phyloP scores from a whole-genome alignment of 2,888 invertebrate species.

The Microctonus hyperodae region DNA sequence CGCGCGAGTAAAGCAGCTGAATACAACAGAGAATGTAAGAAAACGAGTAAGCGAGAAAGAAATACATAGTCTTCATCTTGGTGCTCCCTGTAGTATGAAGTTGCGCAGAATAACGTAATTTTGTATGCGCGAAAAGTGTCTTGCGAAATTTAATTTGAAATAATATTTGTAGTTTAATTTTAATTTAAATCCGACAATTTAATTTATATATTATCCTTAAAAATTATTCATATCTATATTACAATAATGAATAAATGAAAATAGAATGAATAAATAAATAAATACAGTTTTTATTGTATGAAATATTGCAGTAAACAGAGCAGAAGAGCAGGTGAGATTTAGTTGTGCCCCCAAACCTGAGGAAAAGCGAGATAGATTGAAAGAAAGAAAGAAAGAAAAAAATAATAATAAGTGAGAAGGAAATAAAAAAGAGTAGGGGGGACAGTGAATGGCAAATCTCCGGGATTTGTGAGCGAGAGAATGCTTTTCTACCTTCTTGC shows the following conservation, averaged over 20 bases:
- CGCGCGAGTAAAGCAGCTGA: conserved; percentile 9
- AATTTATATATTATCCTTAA: background rate
- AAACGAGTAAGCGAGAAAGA: background rate
- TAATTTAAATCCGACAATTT: background rate
- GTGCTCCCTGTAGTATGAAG: conserved; percentile 18
- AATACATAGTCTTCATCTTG: conserved; percentile 17
- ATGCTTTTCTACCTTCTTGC: background rate
- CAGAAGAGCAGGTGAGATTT: conserved; percentile 13
- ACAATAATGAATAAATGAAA: background rate
- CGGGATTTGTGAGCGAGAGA: background rate
- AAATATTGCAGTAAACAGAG: background rate
- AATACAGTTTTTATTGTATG: background rate
- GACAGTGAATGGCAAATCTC: conserved; percentile 15
- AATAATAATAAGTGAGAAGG: too few species aligned
- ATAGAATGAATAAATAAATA: too few species aligned
- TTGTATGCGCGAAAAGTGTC: conserved; percentile 19
- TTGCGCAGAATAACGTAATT: conserved; percentile 23
- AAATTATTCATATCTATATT: background rate
- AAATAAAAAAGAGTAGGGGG: background rate
- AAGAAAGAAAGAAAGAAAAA: background rate
- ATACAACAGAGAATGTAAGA: background rate
- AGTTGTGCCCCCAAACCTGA: background rate
- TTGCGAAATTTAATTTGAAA: conserved; percentile 14
- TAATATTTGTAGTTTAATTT: background rate
- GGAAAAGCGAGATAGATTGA: background rate